These are phyloP conservation scores for Paramormyrops hopkinsi DNA, from an alignment of 2,797 vertebrate species.

Conservation along the genomic window DNA sequence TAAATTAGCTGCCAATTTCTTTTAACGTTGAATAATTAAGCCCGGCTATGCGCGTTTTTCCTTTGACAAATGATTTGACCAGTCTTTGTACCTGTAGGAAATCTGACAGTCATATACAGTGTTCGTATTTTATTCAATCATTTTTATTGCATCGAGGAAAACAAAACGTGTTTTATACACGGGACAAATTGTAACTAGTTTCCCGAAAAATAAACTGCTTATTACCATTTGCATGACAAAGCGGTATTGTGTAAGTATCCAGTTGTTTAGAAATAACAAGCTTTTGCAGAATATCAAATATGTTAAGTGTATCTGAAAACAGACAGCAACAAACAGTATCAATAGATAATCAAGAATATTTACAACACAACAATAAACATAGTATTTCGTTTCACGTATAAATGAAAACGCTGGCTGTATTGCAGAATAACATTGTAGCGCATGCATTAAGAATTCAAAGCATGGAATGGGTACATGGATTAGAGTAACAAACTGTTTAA, in stretches of 20 bases:
- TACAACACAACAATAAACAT: background rate
- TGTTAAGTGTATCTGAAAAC: background rate
- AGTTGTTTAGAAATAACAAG: background rate
- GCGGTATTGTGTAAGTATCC: background rate
- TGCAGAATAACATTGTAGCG: background rate
- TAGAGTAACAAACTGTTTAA: slow-evolving; percentile 2
- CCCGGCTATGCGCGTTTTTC: background rate
- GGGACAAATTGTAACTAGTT: background rate
- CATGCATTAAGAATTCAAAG: background rate
- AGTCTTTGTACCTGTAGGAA: background rate
- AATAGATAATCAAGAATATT: background rate
- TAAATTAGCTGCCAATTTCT: background rate
- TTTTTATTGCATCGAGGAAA: background rate
- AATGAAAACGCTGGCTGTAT: background rate
- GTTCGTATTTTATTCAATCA: background rate
- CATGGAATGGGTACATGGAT: background rate
- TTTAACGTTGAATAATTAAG: background rate
- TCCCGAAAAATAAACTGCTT: background rate
- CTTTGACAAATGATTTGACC: background rate
- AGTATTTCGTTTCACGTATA: background rate
- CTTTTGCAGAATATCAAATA: background rate
- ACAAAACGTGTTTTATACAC: background rate
- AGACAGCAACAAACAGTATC: background rate
- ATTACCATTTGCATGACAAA: background rate
- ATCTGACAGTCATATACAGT: background rate